These are phyloP conservation scores for Lasioglossum leucozonium DNA, from an alignment of 2,888 invertebrate species.

Conservation along the genomic window DNA sequence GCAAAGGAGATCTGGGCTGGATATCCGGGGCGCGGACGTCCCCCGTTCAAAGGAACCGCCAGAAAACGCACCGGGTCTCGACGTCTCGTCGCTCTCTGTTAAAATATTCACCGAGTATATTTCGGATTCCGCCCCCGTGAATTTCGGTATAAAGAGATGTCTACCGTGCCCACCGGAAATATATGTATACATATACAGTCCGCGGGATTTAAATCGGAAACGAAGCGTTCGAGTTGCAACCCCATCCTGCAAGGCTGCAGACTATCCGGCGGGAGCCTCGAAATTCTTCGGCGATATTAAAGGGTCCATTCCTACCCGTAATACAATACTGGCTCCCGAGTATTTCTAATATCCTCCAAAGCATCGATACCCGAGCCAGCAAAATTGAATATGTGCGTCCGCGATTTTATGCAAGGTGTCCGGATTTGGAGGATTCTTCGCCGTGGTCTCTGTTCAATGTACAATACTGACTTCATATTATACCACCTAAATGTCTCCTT, in stretches of 20 bases:
- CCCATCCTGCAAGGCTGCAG: not conserved
- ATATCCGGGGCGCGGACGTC: not conserved
- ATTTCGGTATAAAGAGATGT: conserved; percentile 6
- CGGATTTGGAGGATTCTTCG: not conserved
- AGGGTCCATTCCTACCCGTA: not conserved
- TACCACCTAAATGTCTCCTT: too few relatives aligned
- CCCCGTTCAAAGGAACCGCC: not conserved
- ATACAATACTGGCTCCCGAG: not conserved
- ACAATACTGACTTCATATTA: too few relatives aligned
- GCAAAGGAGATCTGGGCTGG: not conserved
- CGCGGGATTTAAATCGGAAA: conserved; percentile 10
- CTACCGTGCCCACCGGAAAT: not conserved
- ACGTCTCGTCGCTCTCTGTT: not conserved
- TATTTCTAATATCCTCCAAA: not conserved
- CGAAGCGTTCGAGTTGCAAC: not conserved
- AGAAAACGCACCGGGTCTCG: not conserved
- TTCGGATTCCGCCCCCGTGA: not conserved
- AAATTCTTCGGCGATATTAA: conserved; percentile 8
- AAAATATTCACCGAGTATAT: conserved; percentile 16
- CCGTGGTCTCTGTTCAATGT: not conserved
- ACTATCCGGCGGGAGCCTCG: not conserved
- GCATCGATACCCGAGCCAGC: not conserved
- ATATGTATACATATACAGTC: not conserved
- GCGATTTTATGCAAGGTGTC: not conserved
- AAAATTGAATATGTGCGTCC: not conserved